Evolutionary conservation across 2,888 invertebrate genomes (phyloP).

Genomic region (Melinopterus prodromus): DNA sequence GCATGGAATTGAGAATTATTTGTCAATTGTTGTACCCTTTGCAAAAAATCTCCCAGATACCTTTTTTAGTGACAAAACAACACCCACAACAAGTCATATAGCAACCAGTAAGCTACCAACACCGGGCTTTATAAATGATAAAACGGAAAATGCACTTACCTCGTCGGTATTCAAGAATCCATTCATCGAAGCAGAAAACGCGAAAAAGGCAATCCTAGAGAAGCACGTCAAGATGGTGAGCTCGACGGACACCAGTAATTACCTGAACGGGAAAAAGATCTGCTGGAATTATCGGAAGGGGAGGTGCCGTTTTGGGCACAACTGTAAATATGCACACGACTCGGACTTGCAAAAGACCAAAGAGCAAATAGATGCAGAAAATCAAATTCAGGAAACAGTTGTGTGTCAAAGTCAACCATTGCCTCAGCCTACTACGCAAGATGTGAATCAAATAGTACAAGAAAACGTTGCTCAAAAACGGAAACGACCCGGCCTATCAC

Average conservation of each 20-base stretch:
- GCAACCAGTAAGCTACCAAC: slow-evolving; percentile 62
- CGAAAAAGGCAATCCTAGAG: slow-evolving; percentile 85
- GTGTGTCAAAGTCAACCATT: slow-evolving; percentile 53
- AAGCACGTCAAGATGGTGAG: slow-evolving; percentile 93
- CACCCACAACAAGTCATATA: slow-evolving; percentile 18
- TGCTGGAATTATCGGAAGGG: slow-evolving; percentile 95
- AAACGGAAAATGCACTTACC: slow-evolving; percentile 56
- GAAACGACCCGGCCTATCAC: slow-evolving; percentile 81
- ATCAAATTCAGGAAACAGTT: slow-evolving; percentile 59
- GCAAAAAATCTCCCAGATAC: slow-evolving; percentile 37
- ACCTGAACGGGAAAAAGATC: slow-evolving; percentile 87
- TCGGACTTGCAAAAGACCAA: slow-evolving; percentile 77
- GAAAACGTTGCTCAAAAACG: slow-evolving; percentile 61
- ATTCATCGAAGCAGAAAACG: slow-evolving; percentile 84
- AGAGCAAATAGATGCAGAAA: slow-evolving; percentile 67
- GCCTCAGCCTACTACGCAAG: slow-evolving; percentile 43
- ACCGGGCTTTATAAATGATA: slow-evolving; percentile 67
- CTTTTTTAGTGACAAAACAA: slow-evolving; percentile 33
- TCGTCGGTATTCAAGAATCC: slow-evolving; percentile 88
- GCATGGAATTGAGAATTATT: slow-evolving; percentile 29
- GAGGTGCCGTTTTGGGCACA: slow-evolving; percentile 88
- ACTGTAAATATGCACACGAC: slow-evolving; percentile 92
- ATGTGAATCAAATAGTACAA: slow-evolving; percentile 45
- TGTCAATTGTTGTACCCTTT: slow-evolving; percentile 28
- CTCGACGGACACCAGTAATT: slow-evolving; percentile 71